Conservation (phyloP, 2,113 vertebrate species). For the Accipiter virgatus region DNA sequence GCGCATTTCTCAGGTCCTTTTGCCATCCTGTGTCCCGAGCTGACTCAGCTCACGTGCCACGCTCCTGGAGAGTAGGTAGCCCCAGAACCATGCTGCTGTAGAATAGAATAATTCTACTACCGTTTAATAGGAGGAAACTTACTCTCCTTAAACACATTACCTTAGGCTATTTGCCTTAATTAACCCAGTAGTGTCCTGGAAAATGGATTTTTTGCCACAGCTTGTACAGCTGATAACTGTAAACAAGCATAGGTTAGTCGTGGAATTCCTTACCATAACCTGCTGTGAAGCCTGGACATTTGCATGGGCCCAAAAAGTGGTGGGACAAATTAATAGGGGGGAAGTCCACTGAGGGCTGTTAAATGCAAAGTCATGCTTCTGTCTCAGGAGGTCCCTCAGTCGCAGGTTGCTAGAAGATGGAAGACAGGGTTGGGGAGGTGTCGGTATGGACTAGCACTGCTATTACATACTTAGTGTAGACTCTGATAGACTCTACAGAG, state of each 20-base stretch:
- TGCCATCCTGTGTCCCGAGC: not conserved
- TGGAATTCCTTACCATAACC: not conserved
- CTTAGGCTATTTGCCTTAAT: not conserved
- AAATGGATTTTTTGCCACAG: not conserved
- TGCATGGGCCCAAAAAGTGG: not conserved
- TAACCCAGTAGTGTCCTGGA: not conserved
- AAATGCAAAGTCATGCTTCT: not conserved
- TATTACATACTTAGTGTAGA: not conserved
- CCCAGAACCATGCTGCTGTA: rapidly evolving
- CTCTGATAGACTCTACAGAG: not conserved
- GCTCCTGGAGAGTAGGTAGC: not conserved
- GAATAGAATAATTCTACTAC: not conserved
- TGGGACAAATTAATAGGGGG: not conserved
- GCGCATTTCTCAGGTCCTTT: not conserved
- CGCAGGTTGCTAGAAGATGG: not conserved
- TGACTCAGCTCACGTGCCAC: not conserved
- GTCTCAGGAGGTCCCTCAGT: not conserved
- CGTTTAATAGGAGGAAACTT: not conserved
- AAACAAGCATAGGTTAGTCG: rapidly evolving
- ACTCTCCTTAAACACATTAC: not conserved
- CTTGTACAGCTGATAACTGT: not conserved
- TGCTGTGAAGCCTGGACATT: rapidly evolving
- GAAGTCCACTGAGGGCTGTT: not conserved
- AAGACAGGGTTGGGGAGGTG: not conserved
- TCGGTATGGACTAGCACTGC: not conserved